phyloP scores from a whole-genome alignment of 1,140 invertebrate species.

The Microplitis mediator region DNA sequence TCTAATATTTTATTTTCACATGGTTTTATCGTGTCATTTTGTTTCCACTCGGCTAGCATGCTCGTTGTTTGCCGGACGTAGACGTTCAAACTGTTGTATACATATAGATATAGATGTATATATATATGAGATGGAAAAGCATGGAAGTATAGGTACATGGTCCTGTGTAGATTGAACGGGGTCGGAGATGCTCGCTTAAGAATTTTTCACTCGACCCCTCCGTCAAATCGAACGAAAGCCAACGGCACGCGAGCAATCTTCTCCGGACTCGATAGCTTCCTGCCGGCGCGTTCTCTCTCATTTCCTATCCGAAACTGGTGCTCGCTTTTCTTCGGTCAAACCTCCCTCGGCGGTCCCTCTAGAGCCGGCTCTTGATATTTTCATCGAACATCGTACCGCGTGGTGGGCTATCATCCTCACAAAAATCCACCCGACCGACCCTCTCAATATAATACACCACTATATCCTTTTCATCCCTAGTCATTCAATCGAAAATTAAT shows the following conservation, averaged over 20 bases:
- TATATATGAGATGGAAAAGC: not conserved
- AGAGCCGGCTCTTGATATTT: slow-evolving; percentile 18
- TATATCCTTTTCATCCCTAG: slow-evolving; percentile 11
- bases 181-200: slow-evolving; percentile 24
- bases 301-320: not conserved
- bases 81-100: not conserved
- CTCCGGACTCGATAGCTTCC: slow-evolving; percentile 26
- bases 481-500: slow-evolving; percentile 25
- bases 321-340: too few species aligned
- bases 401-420: not conserved
- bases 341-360: too few species aligned
- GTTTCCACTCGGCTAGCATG: slow-evolving; percentile 27
- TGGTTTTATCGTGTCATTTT: slow-evolving; percentile 31
- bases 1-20: slow-evolving; percentile 46
- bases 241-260: slow-evolving; percentile 32
- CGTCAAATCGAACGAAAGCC: slow-evolving; percentile 27
- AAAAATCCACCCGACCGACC: not conserved
- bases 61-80: slow-evolving; percentile 13
- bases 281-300: slow-evolving; percentile 11
- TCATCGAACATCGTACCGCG: slow-evolving; percentile 8
- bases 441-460: not conserved
- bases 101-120: not conserved
- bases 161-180: too few species aligned
- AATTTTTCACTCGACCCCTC: slow-evolving; percentile 30
- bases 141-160: not conserved